These are phyloP conservation scores for Neotoma lepida DNA, from an alignment of 2,113 vertebrate species.

Conservation along the genomic window DNA sequence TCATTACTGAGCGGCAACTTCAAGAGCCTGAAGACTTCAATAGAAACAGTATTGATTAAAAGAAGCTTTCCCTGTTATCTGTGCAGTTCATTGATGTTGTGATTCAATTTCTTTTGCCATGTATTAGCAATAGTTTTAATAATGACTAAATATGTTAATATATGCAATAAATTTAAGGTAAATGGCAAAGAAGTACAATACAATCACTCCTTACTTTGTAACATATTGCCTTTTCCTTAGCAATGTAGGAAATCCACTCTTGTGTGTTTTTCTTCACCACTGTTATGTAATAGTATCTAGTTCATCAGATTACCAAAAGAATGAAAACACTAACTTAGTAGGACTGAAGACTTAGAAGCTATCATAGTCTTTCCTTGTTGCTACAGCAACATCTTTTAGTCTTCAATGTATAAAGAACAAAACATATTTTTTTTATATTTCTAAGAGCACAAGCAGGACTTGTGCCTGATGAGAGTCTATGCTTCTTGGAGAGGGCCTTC, in stretches of 20 bases:
- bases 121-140: neutral
- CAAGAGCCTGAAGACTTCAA: neutral
- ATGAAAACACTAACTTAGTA: neutral
- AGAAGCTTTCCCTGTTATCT: neutral
- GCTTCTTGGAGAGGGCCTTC: neutral
- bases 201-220: neutral
- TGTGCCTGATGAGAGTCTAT: neutral
- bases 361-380: neutral
- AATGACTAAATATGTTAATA: neutral
- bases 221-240: neutral
- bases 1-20: neutral
- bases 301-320: neutral
- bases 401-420: neutral
- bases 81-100: neutral
- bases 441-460: neutral
- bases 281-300: neutral
- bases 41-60: neutral
- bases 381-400: neutral
- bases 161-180: neutral
- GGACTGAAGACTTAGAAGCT: neutral
- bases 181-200: neutral
- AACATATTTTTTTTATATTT: neutral
- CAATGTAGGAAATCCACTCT: neutral
- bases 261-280: neutral
- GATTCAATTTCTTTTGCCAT: neutral